phyloP scores from a whole-genome alignment of 1,140 invertebrate species.

The Fopius arisanus region DNA sequence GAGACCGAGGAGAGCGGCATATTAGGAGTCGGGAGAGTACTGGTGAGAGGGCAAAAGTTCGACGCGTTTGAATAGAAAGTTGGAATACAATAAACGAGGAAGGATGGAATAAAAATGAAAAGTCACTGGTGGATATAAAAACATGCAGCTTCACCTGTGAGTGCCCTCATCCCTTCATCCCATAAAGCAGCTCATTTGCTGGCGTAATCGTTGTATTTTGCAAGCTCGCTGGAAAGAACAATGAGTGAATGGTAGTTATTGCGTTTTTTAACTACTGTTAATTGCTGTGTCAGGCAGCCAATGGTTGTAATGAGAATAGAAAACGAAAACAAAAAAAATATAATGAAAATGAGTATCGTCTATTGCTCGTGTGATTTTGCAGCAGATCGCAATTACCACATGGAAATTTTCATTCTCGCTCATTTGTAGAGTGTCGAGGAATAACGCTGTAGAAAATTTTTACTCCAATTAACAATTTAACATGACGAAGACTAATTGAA shows the following conservation, averaged over 20 bases:
- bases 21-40: slow-evolving; percentile 47
- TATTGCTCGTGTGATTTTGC: slow-evolving; percentile 33
- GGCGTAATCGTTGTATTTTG: slow-evolving; percentile 30
- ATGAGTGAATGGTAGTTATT: slow-evolving; percentile 7
- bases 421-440: background rate
- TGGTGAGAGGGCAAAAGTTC: slow-evolving; percentile 55
- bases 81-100: background rate
- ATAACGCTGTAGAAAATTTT: slow-evolving; percentile 19
- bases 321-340: background rate
- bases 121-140: background rate
- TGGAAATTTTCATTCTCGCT: slow-evolving; percentile 38
- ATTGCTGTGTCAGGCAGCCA: background rate
- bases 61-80: slow-evolving; percentile 44
- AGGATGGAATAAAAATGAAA: background rate
- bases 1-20: slow-evolving; percentile 54
- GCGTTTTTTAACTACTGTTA: slow-evolving; percentile 7
- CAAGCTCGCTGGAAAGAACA: slow-evolving; percentile 26
- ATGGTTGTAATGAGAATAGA: slow-evolving; percentile 6
- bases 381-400: slow-evolving; percentile 27
- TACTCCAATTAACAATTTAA: background rate
- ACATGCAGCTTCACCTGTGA: background rate
- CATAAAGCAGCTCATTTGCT: background rate
- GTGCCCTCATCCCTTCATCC: background rate
- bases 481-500: slow-evolving; percentile 1
- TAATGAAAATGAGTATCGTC: background rate